Conservation (phyloP, 2,888 invertebrate species). For the Neocrepidodera transversa region DNA sequence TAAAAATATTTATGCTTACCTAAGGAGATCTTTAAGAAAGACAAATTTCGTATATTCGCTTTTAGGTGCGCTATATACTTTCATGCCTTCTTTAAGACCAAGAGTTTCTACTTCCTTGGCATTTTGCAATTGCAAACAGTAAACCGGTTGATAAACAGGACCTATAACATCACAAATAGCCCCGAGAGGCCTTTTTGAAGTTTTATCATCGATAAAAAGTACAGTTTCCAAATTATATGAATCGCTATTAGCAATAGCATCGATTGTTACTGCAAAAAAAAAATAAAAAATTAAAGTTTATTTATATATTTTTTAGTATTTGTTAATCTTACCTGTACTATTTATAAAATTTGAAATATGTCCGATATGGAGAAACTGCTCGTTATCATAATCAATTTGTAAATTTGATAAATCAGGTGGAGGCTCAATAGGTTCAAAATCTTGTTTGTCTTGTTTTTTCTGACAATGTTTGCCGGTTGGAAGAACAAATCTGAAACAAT, state of each 20-base stretch:
- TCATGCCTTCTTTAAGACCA: constrained; percentile 71
- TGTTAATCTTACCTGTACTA: constrained; percentile 67
- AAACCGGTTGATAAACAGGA: constrained; percentile 82
- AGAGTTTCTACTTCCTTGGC: constrained; percentile 74
- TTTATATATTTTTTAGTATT: constrained; percentile 13
- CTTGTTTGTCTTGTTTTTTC: constrained; percentile 18
- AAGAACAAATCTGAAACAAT: constrained; percentile 15
- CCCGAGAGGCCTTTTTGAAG: constrained; percentile 77
- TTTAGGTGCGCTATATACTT: constrained; percentile 84
- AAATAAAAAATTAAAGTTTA: too few species aligned
- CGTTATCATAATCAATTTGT: constrained; percentile 77
- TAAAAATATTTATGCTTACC: too few species aligned
- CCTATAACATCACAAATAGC: constrained; percentile 93
- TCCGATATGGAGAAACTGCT: constrained; percentile 78
- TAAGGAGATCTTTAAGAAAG: constrained; percentile 74
- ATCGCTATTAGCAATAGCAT: constrained; percentile 74
- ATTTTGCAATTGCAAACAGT: constrained; percentile 90
- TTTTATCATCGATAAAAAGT: constrained; percentile 74
- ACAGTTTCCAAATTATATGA: constrained; percentile 87
- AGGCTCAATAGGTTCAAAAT: constrained; percentile 57
- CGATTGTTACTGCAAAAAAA: constrained; percentile 74
- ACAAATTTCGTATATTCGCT: constrained; percentile 78
- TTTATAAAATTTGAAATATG: constrained; percentile 75
- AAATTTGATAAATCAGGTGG: constrained; percentile 72
- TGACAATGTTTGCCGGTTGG: constrained; percentile 18